Evolutionary conservation across 2,888 invertebrate species (phyloP), one percentile per base, ranked within the genome.

Genomic region (Caenorhabditis plicata): DNA sequence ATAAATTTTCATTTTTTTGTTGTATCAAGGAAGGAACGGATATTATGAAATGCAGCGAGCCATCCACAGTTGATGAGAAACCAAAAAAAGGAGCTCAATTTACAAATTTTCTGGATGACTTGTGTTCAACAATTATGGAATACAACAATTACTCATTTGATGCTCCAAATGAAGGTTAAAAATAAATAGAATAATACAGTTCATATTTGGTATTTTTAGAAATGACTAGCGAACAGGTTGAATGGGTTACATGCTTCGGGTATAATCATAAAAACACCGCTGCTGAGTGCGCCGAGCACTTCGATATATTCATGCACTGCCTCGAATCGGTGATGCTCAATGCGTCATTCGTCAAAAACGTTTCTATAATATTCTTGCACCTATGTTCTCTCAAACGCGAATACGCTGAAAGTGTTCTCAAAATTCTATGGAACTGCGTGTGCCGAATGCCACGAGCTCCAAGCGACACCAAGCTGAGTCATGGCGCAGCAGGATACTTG

Each of bases 361-460:
- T 74, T 15, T 69, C 78, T 0, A 77, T 74, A 43, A 53, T 78
- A 41, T 78, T 74, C 74, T 63, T 78, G 13, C 74, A 70, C 47
- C 53, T 76, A 20, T 68, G 69, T 43, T 67, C 68, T 25, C 43
- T 71, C 20, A 63, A 61, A 19, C 47, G 65, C 58, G 52, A 57
- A 20, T 68, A 69, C 29, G 50, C 48, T 13, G 11, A 32, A 11
- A 55, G 52, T 17, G 49, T 76, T 8, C 51, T 78, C 13, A 58
- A 68, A 8, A 61, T 40, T 11, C 44, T 78, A 27, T 78, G 78
- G 78, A 48, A 58, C 26, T 39, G 73, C 17, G 56, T 73, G 11
- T 61, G 53, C 19, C 42, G 71, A 38, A 74, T 75, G 23, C 54
- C 54, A 3, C 31, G 63, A 4, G 64, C 68, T 8, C 76, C 72